phyloP scores from a whole-genome alignment of 2,113 vertebrate species.

The Nycticorax nycticorax region DNA sequence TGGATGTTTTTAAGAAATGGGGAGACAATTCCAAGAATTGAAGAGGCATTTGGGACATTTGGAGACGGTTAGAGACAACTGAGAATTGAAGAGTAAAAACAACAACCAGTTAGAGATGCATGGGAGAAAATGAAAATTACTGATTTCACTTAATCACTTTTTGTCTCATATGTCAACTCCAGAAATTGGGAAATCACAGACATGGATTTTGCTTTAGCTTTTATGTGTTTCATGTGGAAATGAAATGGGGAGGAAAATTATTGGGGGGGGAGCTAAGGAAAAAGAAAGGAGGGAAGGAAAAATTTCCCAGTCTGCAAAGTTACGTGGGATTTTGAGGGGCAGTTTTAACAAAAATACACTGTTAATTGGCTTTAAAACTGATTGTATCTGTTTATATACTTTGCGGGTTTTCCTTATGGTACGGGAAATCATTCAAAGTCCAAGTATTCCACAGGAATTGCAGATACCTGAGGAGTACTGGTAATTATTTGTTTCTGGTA shows the following conservation, averaged over 20 bases:
- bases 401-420: not conserved
- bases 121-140: not conserved
- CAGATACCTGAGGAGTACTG: not conserved
- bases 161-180: not conserved
- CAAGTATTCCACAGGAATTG: not conserved
- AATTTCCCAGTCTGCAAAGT: not conserved
- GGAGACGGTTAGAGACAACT: not conserved
- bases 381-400: not conserved
- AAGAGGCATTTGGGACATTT: not conserved
- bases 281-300: not conserved
- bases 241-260: not conserved
- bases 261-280: not conserved
- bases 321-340: not conserved
- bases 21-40: not conserved
- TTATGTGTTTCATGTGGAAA: not conserved
- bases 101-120: not conserved
- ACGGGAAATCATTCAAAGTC: not conserved
- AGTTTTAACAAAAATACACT: not conserved
- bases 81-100: not conserved
- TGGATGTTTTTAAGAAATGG: not conserved
- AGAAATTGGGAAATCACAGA: not conserved
- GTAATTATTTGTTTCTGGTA: slow-evolving; percentile 23
- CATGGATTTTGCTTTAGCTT: not conserved
- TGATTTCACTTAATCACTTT: not conserved
- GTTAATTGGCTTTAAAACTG: not conserved